Base-by-base conservation (phyloP, 2,113 vertebrate species). In the Lontra canadensis region DNA sequence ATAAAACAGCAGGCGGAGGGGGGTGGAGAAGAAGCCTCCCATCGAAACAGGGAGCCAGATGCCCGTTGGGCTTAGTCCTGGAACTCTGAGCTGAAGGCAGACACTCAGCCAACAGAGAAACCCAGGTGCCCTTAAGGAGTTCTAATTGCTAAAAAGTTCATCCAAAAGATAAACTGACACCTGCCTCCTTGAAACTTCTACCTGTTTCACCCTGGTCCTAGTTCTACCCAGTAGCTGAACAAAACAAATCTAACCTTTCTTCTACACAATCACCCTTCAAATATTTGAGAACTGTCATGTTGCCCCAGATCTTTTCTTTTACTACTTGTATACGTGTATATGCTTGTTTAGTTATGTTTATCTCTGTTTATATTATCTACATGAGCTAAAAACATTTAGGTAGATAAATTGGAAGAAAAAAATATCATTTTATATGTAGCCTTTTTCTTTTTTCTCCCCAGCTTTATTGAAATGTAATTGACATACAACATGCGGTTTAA, bases 171-270 rank as follows among this genome's bases (percentile, higher is more conserved):
- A 93, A 88, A 65, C 49, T 89, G 73, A 91, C 87, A 84, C 61
- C 20, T 59, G 11, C 15, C 34, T 82, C 49, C 71, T 29, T 59
- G 69, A 90, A 94, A 65, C 23, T 81, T 96, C 88, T n/a, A 71
- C 47, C 29, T 96, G 2, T 74, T 94, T 87, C n/a, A 84, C 36
- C 20, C 12, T 29, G 7, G 44, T 94, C 89, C 61, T 85, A 57
- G 15, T 90, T 87, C 67, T 61, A 61, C 29, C 52, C 12, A 61
- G 36, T 52, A 89, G 42, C 21, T 59, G 59, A 61, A 69, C 25
- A 63, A 44, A 94, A n/a, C 71, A 95, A 92, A 78, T 39, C 25
- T 88, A 87, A 87, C 39, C 67, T 90, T 85, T 84, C 81, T 94
- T 91, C 65, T 47, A 67, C 10, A 73, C 2, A 12, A 93, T 34